Conservation (phyloP, 2,797 vertebrate genomes). For the Gephyroberyx darwinii region DNA sequence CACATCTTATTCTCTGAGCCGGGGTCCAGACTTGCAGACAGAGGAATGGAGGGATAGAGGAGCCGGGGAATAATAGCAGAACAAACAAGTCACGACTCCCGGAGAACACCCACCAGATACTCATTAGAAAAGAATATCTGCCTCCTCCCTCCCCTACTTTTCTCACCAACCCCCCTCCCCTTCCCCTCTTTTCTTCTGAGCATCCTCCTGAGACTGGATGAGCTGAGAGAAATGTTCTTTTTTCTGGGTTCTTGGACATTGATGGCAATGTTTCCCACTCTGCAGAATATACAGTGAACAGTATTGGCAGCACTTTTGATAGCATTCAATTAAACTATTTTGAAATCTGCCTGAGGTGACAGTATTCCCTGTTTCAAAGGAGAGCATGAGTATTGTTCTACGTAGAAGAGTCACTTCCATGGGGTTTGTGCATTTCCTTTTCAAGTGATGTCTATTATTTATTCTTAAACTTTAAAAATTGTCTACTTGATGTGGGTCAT, state of each 20-base stretch:
- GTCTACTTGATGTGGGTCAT: slow-evolving; percentile 47
- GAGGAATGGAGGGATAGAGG: slow-evolving; percentile 48
- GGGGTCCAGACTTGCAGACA: slow-evolving; percentile 17
- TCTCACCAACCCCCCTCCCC: slow-evolving; percentile 1
- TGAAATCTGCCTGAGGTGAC: slow-evolving; percentile 53
- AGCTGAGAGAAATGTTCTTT: slow-evolving; percentile 53
- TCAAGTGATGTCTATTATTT: slow-evolving; percentile 41
- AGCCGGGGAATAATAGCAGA: slow-evolving; percentile 71
- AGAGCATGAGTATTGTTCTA: slow-evolving; percentile 22
- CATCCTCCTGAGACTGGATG: slow-evolving; percentile 40
- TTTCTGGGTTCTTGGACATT: slow-evolving; percentile 48
- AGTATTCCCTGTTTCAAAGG: slow-evolving; percentile 50
- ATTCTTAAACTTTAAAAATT: slow-evolving; percentile 42
- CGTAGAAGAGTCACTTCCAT: slow-evolving; percentile 29
- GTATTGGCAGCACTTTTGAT: slow-evolving; percentile 69
- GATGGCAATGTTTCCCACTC: slow-evolving; percentile 52
- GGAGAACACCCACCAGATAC: slow-evolving; percentile 76
- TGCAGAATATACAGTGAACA: slow-evolving; percentile 49
- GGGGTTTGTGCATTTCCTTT: slow-evolving; percentile 16
- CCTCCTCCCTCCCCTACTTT: slow-evolving; percentile 34
- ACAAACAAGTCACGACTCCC: slow-evolving; percentile 82
- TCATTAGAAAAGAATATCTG: slow-evolving; percentile 76
- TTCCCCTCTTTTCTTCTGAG: slow-evolving; percentile 19
- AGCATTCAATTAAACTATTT: slow-evolving; percentile 62
- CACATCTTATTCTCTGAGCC: slow-evolving; percentile 50